Evolutionary conservation across 2,888 invertebrate genomes (phyloP).

Genomic region (Galerucella nymphaeae): DNA sequence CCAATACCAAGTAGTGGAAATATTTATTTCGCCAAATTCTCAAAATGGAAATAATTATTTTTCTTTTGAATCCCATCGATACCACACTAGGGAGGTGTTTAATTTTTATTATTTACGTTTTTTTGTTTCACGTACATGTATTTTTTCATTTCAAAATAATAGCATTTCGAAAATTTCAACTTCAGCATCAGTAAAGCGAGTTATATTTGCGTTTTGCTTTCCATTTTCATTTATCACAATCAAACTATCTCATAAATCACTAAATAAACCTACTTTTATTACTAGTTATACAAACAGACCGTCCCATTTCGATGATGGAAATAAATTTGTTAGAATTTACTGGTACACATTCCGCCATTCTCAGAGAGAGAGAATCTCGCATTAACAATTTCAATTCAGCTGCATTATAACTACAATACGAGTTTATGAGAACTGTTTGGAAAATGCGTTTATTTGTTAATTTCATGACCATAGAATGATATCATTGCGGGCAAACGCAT

Average conservation of each 20-base stretch:
- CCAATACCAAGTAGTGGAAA: not conserved
- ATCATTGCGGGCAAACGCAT: not conserved
- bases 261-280: conserved; percentile 45
- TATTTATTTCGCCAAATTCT: not conserved
- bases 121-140: too few relatives aligned
- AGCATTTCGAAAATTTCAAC: conserved; percentile 27
- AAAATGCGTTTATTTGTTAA: not conserved
- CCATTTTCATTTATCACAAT: conserved; percentile 46
- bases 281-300: conserved; percentile 42
- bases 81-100: too few relatives aligned
- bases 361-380: conserved; percentile 28
- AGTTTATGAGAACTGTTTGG: conserved; percentile 4
- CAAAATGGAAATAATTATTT: not conserved
- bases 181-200: conserved; percentile 12
- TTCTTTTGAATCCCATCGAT: too few relatives aligned
- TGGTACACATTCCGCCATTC: conserved; percentile 37
- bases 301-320: conserved; percentile 37
- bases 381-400: conserved; percentile 26
- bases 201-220: conserved; percentile 37
- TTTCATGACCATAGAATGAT: not conserved
- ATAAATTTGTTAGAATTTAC: conserved; percentile 42
- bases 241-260: conserved; percentile 46
- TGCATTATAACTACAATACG: conserved; percentile 29
- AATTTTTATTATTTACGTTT: too few relatives aligned
- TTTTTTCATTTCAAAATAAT: not conserved